A percentile compares a stretch with the other conserved stretches of the same genome.
These are phyloP conservation scores for Schizopygopsis pylzovi DNA, from an alignment of 2,797 vertebrate species.

Conservation along the genomic window DNA sequence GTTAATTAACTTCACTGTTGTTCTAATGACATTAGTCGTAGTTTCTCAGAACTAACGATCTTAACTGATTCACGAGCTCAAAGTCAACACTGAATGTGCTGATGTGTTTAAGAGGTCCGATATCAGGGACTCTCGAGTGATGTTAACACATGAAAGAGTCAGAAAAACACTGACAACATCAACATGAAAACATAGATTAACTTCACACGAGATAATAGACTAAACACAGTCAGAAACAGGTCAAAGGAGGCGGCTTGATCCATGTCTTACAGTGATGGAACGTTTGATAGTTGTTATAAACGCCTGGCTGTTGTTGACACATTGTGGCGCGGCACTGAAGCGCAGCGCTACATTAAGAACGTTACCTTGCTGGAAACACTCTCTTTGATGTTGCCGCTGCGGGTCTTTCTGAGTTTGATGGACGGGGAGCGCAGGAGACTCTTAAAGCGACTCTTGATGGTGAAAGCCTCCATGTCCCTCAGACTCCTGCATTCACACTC, in stretches of 20 bases:
- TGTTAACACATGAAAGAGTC: neutral
- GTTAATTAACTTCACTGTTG: neutral
- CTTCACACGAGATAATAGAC: neutral
- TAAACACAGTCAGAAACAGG: neutral
- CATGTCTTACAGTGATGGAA: neutral
- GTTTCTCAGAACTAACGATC: neutral
- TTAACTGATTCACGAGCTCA: neutral
- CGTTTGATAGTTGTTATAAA: neutral
- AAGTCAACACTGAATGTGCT: constrained; percentile 1
- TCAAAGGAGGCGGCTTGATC: neutral
- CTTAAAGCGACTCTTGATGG: constrained; percentile 73
- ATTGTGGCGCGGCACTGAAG: neutral
- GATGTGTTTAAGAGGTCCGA: neutral
- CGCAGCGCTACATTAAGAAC: too few relatives aligned
- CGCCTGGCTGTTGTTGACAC: neutral
- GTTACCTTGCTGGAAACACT: constrained; percentile 67
- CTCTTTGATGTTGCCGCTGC: constrained; percentile 42
- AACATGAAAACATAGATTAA: neutral
- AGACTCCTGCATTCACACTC: constrained; percentile 29
- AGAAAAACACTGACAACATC: neutral
- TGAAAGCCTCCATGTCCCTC: constrained; percentile 68
- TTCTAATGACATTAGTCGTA: neutral
- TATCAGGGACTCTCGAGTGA: neutral
- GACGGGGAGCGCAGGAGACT: constrained; percentile 75
- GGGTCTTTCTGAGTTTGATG: constrained; percentile 61